These are phyloP conservation scores for Alosa sapidissima DNA, from an alignment of 2,797 vertebrate genomes.

Conservation along the genomic window DNA sequence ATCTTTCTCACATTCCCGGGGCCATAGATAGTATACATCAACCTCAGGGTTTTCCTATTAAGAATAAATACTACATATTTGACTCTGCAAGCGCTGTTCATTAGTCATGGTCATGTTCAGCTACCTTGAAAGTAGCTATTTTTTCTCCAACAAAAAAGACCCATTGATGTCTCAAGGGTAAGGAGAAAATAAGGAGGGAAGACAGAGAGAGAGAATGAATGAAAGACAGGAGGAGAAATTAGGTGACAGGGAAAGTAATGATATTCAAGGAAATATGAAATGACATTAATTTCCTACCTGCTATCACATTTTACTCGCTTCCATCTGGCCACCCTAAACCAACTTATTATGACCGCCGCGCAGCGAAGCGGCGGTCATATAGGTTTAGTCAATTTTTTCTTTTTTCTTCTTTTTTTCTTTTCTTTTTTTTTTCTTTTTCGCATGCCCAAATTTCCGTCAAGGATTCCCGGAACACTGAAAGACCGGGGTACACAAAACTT, in stretches of 20 bases:
- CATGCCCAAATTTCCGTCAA: too few relatives aligned
- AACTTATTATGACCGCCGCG: too few relatives aligned
- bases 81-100: neutral
- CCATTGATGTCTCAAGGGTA: constrained; percentile 1
- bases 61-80: constrained; percentile 1
- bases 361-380: too few relatives aligned
- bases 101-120: constrained; percentile 2
- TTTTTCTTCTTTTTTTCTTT: too few relatives aligned
- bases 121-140: neutral
- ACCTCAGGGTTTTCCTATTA: neutral
- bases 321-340: neutral
- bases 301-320: neutral
- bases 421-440: too few relatives aligned
- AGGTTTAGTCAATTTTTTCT: too few relatives aligned
- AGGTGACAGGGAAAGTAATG: constrained; percentile 27
- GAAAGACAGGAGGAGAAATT: constrained; percentile 21
- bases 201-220: constrained; percentile 1
- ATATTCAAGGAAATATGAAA: neutral
- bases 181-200: neutral
- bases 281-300: neutral
- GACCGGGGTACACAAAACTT: too few relatives aligned
- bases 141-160: neutral
- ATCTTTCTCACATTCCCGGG: neutral
- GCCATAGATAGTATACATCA: neutral
- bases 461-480: too few relatives aligned